A percentile compares a stretch with the other conserved stretches of the same genome.
Evolutionary conservation across 64 coral and sea anemone genomes (phyloP).

Genomic region (Pocillopora verrucosa): DNA sequence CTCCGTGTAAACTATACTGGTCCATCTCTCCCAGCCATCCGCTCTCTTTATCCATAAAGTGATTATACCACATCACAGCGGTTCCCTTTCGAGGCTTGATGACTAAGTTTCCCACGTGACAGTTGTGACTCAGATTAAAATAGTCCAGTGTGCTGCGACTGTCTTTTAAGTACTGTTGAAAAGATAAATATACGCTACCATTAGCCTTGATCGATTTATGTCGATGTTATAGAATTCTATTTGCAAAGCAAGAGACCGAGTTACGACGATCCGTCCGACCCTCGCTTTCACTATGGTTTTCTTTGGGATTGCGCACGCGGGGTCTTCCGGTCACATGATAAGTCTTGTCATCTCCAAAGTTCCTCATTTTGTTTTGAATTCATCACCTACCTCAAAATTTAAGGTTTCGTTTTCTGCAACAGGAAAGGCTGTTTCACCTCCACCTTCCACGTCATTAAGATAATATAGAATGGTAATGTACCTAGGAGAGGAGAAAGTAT

Average conservation of each 20-base stretch:
- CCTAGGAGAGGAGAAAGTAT: conserved; percentile 9
- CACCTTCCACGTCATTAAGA: conserved; percentile 81
- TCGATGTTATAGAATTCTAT: too few species aligned
- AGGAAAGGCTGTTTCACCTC: conserved; percentile 87
- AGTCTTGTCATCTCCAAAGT: too few species aligned
- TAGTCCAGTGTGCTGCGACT: conserved; percentile 52
- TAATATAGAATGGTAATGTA: conserved; percentile 86
- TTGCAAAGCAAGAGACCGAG: too few species aligned
- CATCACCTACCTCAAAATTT: conserved; percentile 17
- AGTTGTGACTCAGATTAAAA: conserved; percentile 90
- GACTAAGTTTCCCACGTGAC: conserved; percentile 59
- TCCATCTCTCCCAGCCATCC: conserved; percentile 72
- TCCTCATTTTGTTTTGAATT: too few species aligned
- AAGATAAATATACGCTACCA: not conserved
- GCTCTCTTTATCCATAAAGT: conserved; percentile 67
- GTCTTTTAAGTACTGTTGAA: conserved; percentile 43
- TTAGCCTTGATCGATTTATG: not conserved
- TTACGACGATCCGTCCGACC: too few species aligned
- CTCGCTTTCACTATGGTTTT: not conserved
- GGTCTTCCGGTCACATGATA: too few species aligned
- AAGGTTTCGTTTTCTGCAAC: conserved; percentile 82
- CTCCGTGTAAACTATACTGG: conserved; percentile 81
- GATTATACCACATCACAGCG: conserved; percentile 91
- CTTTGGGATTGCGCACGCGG: not conserved
- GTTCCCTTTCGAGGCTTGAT: conserved; percentile 74